Evolutionary conservation across 1,140 invertebrate species (phyloP).

Genomic region (Musca domestica): DNA sequence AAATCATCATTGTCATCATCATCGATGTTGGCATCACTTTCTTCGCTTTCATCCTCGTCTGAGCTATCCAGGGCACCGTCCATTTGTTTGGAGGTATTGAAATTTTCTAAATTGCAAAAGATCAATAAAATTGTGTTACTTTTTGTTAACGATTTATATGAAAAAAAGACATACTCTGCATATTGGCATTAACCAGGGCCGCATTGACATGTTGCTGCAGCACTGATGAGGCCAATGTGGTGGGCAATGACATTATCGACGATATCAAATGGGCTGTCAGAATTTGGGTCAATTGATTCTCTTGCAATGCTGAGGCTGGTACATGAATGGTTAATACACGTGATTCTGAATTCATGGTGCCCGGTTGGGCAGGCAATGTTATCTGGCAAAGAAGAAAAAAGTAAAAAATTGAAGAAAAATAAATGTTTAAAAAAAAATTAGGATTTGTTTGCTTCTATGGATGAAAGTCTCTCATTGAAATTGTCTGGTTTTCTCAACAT

Average conservation of each 20-base stretch:
- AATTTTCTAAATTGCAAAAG: conserved; percentile 34
- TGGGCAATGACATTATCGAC: conserved; percentile 78
- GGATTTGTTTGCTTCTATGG: no score
- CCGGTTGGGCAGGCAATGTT: conserved; percentile 67
- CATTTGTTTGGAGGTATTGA: conserved; percentile 51
- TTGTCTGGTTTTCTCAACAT: no score
- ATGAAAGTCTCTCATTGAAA: no score
- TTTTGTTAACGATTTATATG: not conserved
- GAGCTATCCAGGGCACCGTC: conserved; percentile 76
- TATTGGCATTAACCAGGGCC: conserved; percentile 63
- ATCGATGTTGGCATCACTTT: conserved; percentile 68
- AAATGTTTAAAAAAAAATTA: no score
- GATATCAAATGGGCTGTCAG: conserved; percentile 81
- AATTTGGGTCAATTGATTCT: conserved; percentile 62
- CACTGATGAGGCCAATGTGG: conserved; percentile 71
- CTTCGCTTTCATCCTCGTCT: conserved; percentile 69
- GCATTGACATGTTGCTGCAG: conserved; percentile 85
- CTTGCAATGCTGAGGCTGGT: conserved; percentile 76
- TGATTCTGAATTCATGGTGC: conserved; percentile 64
- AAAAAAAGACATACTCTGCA: conserved; percentile 40
- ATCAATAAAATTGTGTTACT: no score
- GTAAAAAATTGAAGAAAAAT: not conserved
- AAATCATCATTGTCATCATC: conserved; percentile 72
- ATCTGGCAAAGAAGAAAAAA: conserved; percentile 32
- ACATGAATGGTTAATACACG: conserved; percentile 79